These are phyloP conservation scores for Desoria tigrina DNA, from an alignment of 2,888 invertebrate genomes.

Conservation along the genomic window DNA sequence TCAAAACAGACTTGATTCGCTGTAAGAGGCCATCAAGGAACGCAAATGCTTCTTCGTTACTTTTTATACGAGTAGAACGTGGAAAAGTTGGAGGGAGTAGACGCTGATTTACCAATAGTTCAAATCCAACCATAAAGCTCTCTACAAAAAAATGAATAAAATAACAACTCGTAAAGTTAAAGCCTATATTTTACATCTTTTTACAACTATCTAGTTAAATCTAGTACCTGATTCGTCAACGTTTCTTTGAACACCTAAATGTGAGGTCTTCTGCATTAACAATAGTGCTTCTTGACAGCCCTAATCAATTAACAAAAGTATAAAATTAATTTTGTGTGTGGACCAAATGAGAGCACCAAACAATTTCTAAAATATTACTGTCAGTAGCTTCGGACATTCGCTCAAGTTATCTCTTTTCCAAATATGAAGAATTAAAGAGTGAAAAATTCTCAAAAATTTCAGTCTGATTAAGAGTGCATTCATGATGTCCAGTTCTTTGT, in stretches of 20 bases:
- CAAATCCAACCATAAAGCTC: slow-evolving; percentile 74
- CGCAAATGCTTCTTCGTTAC: slow-evolving; percentile 70
- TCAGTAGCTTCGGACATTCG: slow-evolving; percentile 68
- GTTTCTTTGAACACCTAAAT: slow-evolving; percentile 70
- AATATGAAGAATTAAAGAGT: slow-evolving; percentile 61
- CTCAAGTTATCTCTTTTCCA: slow-evolving; percentile 58
- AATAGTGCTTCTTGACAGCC: slow-evolving; percentile 81
- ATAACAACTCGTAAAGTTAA: slow-evolving; percentile 7
- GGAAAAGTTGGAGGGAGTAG: slow-evolving; percentile 97
- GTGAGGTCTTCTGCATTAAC: slow-evolving; percentile 73
- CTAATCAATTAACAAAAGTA: no score
- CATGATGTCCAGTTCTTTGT: slow-evolving; percentile 55
- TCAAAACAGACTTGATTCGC: slow-evolving; percentile 74
- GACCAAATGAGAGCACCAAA: no score
- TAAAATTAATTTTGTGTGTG: no score
- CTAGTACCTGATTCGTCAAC: slow-evolving; percentile 51
- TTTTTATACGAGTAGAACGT: slow-evolving; percentile 88
- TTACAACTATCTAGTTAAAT: not conserved
- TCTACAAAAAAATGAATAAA: slow-evolving; percentile 53
- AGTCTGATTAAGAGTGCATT: slow-evolving; percentile 67
- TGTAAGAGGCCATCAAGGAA: slow-evolving; percentile 74
- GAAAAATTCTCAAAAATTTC: slow-evolving; percentile 82
- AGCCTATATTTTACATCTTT: not conserved
- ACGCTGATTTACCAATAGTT: slow-evolving; percentile 92
- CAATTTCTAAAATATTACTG: no score